Percentiles rank a stretch among this genome's conserved stretches.
These are phyloP conservation scores for Semicossyphus pulcher DNA, from an alignment of 2,113 vertebrate species.

Conservation along the genomic window DNA sequence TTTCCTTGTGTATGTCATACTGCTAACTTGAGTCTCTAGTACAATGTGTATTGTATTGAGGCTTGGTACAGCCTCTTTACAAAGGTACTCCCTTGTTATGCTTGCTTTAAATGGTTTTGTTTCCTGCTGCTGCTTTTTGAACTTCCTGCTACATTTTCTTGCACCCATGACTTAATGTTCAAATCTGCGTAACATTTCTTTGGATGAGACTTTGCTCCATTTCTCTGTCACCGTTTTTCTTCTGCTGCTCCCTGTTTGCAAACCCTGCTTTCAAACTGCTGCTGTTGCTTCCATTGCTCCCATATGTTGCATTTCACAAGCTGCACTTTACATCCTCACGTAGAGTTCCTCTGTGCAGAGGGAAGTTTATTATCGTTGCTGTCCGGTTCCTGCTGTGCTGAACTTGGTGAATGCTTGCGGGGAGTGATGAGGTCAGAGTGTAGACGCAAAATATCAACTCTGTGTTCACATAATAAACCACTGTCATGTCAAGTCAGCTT, in stretches of 20 bases:
- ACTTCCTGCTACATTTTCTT: too few species aligned
- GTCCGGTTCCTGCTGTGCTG: constrained; percentile 6
- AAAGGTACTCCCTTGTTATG: not conserved
- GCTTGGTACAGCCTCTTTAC: not conserved
- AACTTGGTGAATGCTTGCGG: constrained; percentile 17
- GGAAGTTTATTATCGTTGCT: constrained; percentile 24
- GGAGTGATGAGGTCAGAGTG: constrained; percentile 38
- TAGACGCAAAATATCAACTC: constrained; percentile 27
- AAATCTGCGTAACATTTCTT: too few species aligned
- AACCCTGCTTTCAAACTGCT: not conserved
- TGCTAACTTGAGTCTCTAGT: too few species aligned
- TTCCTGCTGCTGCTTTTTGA: too few species aligned
- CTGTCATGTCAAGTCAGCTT: not conserved
- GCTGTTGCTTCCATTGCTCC: not conserved
- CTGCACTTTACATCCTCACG: not conserved
- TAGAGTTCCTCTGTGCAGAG: not conserved
- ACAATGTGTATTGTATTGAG: not conserved
- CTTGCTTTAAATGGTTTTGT: too few species aligned
- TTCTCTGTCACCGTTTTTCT: not conserved
- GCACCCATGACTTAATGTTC: too few species aligned
- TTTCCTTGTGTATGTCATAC: not conserved
- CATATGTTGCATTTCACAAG: not conserved
- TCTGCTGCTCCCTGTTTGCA: not conserved
- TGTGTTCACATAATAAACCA: constrained; percentile 31
- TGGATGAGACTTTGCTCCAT: too few species aligned